Percentiles rank a stretch among this genome's conserved stretches.
Conservation (phyloP, 2,888 invertebrate genomes). For the Eilema sororculum region DNA sequence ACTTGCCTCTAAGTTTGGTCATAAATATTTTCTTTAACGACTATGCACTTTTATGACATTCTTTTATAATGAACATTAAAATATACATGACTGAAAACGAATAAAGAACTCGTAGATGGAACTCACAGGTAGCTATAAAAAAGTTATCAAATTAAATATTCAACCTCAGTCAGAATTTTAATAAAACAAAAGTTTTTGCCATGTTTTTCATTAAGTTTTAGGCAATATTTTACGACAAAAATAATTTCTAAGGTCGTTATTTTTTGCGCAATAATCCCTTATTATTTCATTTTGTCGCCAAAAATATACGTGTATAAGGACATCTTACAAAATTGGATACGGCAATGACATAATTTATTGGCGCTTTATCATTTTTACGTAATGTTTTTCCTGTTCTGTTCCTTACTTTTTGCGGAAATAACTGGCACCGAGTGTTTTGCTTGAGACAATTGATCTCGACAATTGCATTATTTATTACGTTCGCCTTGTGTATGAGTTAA, state of each 20-base stretch:
- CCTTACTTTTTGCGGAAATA: conserved; percentile 49
- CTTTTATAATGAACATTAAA: too few species aligned
- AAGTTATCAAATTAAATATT: background rate
- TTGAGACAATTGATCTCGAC: conserved; percentile 45
- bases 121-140: background rate
- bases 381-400: conserved; percentile 49
- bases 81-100: background rate
- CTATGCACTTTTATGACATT: too few species aligned
- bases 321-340: conserved; percentile 48
- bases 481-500: conserved; percentile 25
- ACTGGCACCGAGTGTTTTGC: conserved; percentile 33
- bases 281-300: conserved; percentile 47
- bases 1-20: too few species aligned
- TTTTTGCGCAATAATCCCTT: conserved; percentile 36
- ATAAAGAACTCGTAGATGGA: background rate
- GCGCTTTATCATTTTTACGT: conserved; percentile 61
- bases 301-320: conserved; percentile 32
- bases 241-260: conserved; percentile 58
- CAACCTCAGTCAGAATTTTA: conserved; percentile 5
- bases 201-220: conserved; percentile 38
- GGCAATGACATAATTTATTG: conserved; percentile 58
- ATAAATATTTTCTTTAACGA: too few species aligned
- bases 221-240: conserved; percentile 57
- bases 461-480: conserved; percentile 46
- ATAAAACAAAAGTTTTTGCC: background rate